These are phyloP conservation scores for Palythoa grandiflora DNA, from an alignment of 92 coral and sea anemone species.

Conservation along the genomic window DNA sequence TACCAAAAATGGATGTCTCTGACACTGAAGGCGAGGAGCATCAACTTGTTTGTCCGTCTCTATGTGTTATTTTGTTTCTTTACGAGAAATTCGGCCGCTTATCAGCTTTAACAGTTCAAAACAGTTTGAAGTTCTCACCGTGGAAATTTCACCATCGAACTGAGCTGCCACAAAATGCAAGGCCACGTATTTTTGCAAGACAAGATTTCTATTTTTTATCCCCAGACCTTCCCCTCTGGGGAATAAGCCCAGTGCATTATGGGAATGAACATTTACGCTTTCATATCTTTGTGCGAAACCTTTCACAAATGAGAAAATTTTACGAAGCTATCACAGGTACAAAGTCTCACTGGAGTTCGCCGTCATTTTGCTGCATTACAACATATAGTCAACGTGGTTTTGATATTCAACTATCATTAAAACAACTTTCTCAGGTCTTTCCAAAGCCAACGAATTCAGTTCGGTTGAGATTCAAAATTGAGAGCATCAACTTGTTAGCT, in stretches of 20 bases:
- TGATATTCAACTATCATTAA: conserved; percentile 90
- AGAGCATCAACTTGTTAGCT: conserved; percentile 63
- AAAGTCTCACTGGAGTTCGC: conserved; percentile 71
- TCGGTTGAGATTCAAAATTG: conserved; percentile 74
- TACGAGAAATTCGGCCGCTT: conserved; percentile 82
- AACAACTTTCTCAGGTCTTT: conserved; percentile 69
- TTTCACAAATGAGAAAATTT: conserved; percentile 78
- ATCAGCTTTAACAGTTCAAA: conserved; percentile 76
- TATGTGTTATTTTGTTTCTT: conserved; percentile 76
- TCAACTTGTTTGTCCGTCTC: conserved; percentile 55
- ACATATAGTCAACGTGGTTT: conserved; percentile 79
- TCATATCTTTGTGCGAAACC: conserved; percentile 82
- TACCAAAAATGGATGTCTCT: conserved; percentile 16
- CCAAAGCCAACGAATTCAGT: conserved; percentile 74
- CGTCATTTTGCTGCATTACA: conserved; percentile 86
- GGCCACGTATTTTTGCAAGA: conserved; percentile 79
- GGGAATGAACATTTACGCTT: conserved; percentile 96
- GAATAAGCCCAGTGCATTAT: conserved; percentile 91
- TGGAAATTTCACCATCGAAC: conserved; percentile 94
- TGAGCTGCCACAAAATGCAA: conserved; percentile 72
- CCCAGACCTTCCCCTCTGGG: conserved; percentile 87
- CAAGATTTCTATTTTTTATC: conserved; percentile 88
- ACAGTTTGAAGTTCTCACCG: conserved; percentile 63
- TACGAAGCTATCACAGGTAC: conserved; percentile 78
- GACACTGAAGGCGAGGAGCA: not conserved